Evolutionary conservation across 2,888 invertebrate genomes (phyloP).

Genomic region (Amitus sp.): DNA sequence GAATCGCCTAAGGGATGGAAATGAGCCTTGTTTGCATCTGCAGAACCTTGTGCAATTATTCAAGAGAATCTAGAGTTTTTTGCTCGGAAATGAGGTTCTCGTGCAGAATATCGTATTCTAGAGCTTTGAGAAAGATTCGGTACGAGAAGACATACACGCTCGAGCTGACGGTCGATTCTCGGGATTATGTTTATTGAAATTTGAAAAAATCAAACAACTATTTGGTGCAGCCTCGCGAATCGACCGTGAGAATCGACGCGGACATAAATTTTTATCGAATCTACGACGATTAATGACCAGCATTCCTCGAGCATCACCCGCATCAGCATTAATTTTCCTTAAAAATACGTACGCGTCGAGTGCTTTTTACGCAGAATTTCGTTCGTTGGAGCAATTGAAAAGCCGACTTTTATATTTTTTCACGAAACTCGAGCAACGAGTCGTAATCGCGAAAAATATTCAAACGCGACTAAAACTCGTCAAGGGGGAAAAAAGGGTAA

Average conservation of each 20-base stretch:
- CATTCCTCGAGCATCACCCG: conserved; percentile 44
- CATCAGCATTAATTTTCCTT: no score
- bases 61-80: conserved; percentile 10
- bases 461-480: no score
- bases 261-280: conserved; percentile 21
- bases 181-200: not conserved
- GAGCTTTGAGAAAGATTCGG: conserved; percentile 46
- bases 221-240: conserved; percentile 5
- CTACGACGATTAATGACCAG: conserved; percentile 48
- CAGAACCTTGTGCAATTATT: conserved; percentile 16
- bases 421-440: no score
- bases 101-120: conserved; percentile 41
- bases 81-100: conserved; percentile 1
- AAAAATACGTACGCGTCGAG: not conserved
- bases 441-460: no score
- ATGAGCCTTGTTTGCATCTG: conserved; percentile 37
- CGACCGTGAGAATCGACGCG: conserved; percentile 3
- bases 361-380: no score
- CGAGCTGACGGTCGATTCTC: conserved; percentile 23
- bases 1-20: conserved; percentile 45
- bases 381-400: no score
- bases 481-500: no score
- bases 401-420: no score
- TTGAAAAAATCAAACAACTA: conserved; percentile 1
- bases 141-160: conserved; percentile 37